Base-by-base conservation (phyloP, 2,797 vertebrate species). In the Microctenopoma stevenorrisi region DNA sequence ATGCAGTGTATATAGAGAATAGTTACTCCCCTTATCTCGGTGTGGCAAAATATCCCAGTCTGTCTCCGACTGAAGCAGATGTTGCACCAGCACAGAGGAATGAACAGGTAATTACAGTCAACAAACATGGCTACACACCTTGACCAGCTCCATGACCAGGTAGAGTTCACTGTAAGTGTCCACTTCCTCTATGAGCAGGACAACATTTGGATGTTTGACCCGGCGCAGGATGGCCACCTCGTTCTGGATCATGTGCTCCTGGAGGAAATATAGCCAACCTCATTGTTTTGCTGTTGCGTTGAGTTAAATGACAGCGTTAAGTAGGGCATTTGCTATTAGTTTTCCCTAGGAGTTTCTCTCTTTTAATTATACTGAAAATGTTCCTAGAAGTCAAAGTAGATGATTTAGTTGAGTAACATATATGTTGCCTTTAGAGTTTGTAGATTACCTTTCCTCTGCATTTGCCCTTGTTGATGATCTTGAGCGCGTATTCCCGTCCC, bases 211-310 rank as follows among this genome's bases (percentile, higher is more conserved):
- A 78, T 99, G 98, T 79, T 99, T 99, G 79, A 99, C 97, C 83
- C 95, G 91, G 79, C 98, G 95, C 68, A 99, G 93, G 88, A 99
- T 99, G 72, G 97, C 96, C 60, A 99, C 98, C 79, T 99, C 98
- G 0, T 98, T 99, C 90, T 99, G 97, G 81, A 99, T 98, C 98
- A 99, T 99, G 83, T 99, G 97, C 40, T 98, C 98, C 98, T 99
- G 54, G 0, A 74, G 67, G 4, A 38, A 10, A 13, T 16, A 46
- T 2, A 46, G 8, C 1, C 2, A 56, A 35, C 3, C 9, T 1
- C 7, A 3, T 3, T 6, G 2, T n/a, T 10, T n/a, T 10, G 10
- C n/a, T 40, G 43, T 18, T 11, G 26, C 33, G 8, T n/a, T 5
- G 13, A 38, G 4, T 15, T 26, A 4, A 25, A 26, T 25, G 40